Conservation (phyloP, 2,888 invertebrate genomes). For the Galerucella pusilla region DNA sequence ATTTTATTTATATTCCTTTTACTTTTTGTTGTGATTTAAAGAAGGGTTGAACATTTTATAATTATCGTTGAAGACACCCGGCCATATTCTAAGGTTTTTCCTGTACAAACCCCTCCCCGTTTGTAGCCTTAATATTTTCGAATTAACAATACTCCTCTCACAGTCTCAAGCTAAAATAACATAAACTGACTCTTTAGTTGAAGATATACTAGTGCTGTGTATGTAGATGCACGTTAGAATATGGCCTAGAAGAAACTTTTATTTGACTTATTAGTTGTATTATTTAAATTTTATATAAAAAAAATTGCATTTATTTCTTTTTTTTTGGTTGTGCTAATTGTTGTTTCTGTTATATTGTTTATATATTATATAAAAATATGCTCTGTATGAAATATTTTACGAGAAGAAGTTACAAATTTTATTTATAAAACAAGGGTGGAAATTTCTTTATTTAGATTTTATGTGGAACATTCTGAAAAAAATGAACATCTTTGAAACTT, state of each 20-base stretch:
- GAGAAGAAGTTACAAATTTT: slow-evolving; percentile 1
- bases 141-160: too few species aligned
- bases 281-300: slow-evolving; percentile 5
- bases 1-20: slow-evolving; percentile 13
- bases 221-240: too few species aligned
- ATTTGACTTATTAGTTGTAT: slow-evolving; percentile 9
- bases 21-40: slow-evolving; percentile 14
- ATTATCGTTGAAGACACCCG: neutral
- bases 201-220: too few species aligned
- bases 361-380: slow-evolving; percentile 27
- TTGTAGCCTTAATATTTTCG: too few species aligned
- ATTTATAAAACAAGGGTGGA: neutral
- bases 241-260: neutral
- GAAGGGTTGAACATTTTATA: slow-evolving; percentile 1
- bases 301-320: slow-evolving; percentile 29
- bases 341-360: slow-evolving; percentile 24
- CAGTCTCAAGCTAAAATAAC: too few species aligned
- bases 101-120: too few species aligned
- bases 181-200: too few species aligned
- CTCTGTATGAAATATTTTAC: slow-evolving; percentile 32
- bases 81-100: too few species aligned
- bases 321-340: slow-evolving; percentile 34
- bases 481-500: slow-evolving; percentile 6
- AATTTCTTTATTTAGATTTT: neutral
- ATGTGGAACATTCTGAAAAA: neutral